A percentile compares a stretch with the other conserved stretches of the same genome.
Conservation (phyloP, 2,888 invertebrate genomes). For the Disparrhopalites patrizii region DNA sequence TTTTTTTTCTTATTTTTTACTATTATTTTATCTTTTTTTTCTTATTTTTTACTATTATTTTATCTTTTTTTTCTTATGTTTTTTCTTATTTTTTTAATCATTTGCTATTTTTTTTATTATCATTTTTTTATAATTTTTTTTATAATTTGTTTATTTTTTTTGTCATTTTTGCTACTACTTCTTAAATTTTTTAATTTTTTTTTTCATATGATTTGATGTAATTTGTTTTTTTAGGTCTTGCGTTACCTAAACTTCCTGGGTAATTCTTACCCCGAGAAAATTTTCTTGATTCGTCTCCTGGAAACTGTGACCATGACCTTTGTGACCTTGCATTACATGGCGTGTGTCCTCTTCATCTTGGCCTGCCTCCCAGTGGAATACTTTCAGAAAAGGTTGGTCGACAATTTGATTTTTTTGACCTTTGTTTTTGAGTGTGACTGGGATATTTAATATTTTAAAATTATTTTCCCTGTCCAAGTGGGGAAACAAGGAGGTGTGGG, state of each 20-base stretch:
- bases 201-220: neutral
- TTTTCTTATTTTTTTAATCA: neutral
- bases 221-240: conserved; percentile 31
- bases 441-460: neutral
- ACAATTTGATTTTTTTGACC: neutral
- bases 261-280: conserved; percentile 32
- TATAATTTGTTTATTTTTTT: too few relatives aligned
- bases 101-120: neutral
- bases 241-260: conserved; percentile 40
- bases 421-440: neutral
- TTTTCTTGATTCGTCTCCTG: conserved; percentile 38
- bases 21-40: too few relatives aligned
- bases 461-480: neutral
- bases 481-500: neutral
- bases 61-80: neutral
- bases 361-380: conserved; percentile 32
- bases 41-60: neutral
- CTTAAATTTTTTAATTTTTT: neutral
- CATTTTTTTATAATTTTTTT: too few relatives aligned
- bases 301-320: conserved; percentile 37
- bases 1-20: too few relatives aligned
- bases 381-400: neutral
- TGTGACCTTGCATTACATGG: conserved; percentile 41
- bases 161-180: neutral
- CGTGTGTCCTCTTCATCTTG: conserved; percentile 37